phyloP scores from a whole-genome alignment of 1,140 invertebrate genomes.

The Ectropis grisescens region DNA sequence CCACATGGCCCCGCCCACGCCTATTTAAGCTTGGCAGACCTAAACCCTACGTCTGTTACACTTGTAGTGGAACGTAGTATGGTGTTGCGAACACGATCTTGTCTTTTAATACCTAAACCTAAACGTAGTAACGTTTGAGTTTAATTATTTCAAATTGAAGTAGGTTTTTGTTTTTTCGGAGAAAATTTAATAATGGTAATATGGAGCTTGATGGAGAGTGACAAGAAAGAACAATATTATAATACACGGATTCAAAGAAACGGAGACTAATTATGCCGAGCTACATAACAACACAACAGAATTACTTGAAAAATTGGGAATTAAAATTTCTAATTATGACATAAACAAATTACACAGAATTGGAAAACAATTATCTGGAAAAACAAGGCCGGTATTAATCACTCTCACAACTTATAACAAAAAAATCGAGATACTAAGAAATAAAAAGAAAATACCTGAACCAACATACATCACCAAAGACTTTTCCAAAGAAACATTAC shows the following conservation, averaged over 20 bases:
- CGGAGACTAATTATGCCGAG: constrained; percentile 1
- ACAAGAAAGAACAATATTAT: constrained; percentile 7
- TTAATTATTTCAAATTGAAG: no score
- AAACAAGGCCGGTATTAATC: constrained; percentile 6
- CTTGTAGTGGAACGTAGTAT: no score
- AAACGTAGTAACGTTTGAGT: no score
- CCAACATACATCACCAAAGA: constrained; percentile 6
- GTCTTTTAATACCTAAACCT: no score
- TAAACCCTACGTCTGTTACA: no score
- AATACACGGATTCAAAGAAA: constrained; percentile 8
- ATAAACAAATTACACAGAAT: constrained; percentile 5
- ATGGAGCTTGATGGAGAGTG: constrained; percentile 1
- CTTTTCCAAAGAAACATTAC: constrained; percentile 8
- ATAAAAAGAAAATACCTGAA: constrained; percentile 4
- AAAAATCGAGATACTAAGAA: constrained; percentile 6
- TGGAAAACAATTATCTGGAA: constrained; percentile 1
- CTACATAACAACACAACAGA: neutral
- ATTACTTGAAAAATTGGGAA: neutral
- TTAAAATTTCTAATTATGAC: constrained; percentile 4
- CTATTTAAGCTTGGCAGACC: no score
- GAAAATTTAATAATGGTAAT: constrained; percentile 8
- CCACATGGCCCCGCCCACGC: no score
- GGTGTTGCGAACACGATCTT: no score
- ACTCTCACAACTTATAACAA: constrained; percentile 2
- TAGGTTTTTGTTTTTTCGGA: no score